Evolutionary conservation across 2,888 invertebrate species (phyloP).

Genomic region (Thysanoteuthis rhombus): DNA sequence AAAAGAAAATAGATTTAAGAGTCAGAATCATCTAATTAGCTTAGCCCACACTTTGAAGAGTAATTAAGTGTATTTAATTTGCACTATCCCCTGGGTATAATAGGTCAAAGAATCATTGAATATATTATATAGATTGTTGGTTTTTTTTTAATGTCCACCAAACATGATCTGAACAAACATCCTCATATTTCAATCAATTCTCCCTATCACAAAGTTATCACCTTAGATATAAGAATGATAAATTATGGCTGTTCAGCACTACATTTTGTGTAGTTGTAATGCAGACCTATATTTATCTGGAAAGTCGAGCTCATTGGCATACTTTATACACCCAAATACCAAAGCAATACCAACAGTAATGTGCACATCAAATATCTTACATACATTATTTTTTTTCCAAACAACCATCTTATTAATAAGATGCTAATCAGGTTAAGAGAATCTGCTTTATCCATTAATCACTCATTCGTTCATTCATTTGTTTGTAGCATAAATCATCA

Average conservation of each 20-base stretch:
- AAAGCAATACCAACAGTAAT: not conserved
- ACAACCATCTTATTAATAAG: not conserved
- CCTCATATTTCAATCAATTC: not conserved
- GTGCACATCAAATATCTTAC: not conserved
- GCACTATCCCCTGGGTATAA: too few relatives aligned
- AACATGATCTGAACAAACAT: not conserved
- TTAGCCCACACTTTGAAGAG: too few relatives aligned
- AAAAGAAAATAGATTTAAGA: too few relatives aligned
- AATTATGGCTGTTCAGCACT: too few relatives aligned
- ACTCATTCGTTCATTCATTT: not conserved
- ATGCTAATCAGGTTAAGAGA: not conserved
- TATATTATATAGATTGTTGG: too few relatives aligned
- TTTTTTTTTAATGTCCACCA: not conserved
- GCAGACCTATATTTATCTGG: not conserved
- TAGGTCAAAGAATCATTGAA: too few relatives aligned
- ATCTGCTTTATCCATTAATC: not conserved
- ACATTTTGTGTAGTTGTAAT: not conserved
- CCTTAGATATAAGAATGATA: too few relatives aligned
- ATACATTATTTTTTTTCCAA: too few relatives aligned
- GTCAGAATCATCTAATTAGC: too few relatives aligned
- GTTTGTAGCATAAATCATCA: too few relatives aligned
- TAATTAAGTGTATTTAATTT: too few relatives aligned
- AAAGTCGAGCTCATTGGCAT: not conserved
- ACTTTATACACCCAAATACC: not conserved
- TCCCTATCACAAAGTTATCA: not conserved